Percentiles rank a stretch among this genome's conserved stretches.
phyloP scores from a whole-genome alignment of 1,140 invertebrate genomes.

The Eciton burchellii region DNA sequence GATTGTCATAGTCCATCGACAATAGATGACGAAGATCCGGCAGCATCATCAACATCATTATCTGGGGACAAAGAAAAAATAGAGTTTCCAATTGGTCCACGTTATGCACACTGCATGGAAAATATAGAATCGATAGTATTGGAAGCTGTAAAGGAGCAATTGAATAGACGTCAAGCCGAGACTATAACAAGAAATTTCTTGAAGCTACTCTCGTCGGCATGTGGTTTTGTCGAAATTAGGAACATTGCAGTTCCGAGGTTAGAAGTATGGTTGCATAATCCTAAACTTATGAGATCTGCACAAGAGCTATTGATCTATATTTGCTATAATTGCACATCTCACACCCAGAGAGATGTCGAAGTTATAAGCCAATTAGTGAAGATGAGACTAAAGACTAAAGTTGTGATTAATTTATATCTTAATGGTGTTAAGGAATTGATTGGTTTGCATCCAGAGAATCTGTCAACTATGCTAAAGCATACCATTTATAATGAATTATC shows the following conservation, averaged over 20 bases:
- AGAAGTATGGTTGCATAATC: slow-evolving; percentile 98
- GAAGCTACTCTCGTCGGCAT: slow-evolving; percentile 92
- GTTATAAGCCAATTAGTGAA: slow-evolving; percentile 95
- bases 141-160: slow-evolving; percentile 95
- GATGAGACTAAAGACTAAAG: slow-evolving; percentile 97
- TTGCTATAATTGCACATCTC: slow-evolving; percentile 94
- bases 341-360: slow-evolving; percentile 93
- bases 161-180: slow-evolving; percentile 94
- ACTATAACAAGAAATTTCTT: slow-evolving; percentile 95
- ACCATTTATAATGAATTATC: slow-evolving; percentile 98
- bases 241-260: slow-evolving; percentile 92
- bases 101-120: slow-evolving; percentile 89
- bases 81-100: slow-evolving; percentile 84
- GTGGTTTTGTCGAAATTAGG: slow-evolving; percentile 94
- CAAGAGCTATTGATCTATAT: slow-evolving; percentile 97
- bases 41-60: slow-evolving; percentile 78
- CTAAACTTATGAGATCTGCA: slow-evolving; percentile 95
- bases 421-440: slow-evolving; percentile 91
- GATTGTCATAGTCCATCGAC: slow-evolving; percentile 85
- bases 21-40: slow-evolving; percentile 87
- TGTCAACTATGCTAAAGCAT: slow-evolving; percentile 94
- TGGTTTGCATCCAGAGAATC: slow-evolving; percentile 90
- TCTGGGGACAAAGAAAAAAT: slow-evolving; percentile 84
- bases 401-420: slow-evolving; percentile 95
- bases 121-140: slow-evolving; percentile 93